These are phyloP conservation scores for Lycaon pictus DNA, from an alignment of 2,113 vertebrate species.

Conservation along the genomic window DNA sequence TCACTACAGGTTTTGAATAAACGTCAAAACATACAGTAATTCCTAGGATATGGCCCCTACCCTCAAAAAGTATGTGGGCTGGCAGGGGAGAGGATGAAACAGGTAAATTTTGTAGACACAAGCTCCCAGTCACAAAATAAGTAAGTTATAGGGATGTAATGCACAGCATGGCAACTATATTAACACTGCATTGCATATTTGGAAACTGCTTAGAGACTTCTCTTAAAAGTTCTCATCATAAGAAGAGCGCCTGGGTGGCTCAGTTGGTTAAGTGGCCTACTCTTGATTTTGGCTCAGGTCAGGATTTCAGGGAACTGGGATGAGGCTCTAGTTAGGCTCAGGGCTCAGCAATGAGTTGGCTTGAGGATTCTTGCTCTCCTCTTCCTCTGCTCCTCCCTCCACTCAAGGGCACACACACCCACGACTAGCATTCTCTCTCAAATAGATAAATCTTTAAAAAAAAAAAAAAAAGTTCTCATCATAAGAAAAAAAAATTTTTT, in stretches of 20 bases:
- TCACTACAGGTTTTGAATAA: background rate
- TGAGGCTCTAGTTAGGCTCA: background rate
- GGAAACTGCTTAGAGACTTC: background rate
- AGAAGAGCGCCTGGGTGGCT: background rate
- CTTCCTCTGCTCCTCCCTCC: background rate
- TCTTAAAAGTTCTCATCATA: background rate
- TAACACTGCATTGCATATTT: background rate
- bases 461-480: background rate
- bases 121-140: background rate
- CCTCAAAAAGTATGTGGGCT: background rate
- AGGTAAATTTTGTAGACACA: background rate
- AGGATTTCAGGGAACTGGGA: background rate
- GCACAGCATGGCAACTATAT: background rate
- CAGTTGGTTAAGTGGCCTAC: background rate
- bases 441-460: background rate
- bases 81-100: accelerated
- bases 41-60: background rate
- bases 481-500: background rate
- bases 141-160: background rate
- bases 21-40: background rate
- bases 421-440: background rate
- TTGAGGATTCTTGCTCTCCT: background rate
- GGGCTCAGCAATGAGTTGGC: background rate
- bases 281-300: background rate
- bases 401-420: background rate